phyloP scores from a whole-genome alignment of 2,888 invertebrate genomes.

The Nemotelus pantherinus region DNA sequence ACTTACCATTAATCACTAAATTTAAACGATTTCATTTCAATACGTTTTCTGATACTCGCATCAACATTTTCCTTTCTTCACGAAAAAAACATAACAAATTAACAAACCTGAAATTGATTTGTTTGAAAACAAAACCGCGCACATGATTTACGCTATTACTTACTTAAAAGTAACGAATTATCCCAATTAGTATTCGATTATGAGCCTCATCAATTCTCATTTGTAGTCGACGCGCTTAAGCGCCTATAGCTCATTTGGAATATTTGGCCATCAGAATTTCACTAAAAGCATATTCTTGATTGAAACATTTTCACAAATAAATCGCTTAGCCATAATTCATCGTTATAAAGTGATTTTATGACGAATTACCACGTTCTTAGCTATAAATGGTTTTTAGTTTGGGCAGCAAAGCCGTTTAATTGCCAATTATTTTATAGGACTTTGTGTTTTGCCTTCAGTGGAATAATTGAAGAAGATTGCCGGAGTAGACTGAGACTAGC shows the following conservation, averaged over 20 bases:
- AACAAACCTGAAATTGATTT: too few relatives aligned
- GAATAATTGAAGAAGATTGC: conserved; percentile 20
- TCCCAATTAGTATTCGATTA: not conserved
- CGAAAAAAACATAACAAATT: too few relatives aligned
- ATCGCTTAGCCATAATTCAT: conserved; percentile 33
- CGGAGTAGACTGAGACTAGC: too few relatives aligned
- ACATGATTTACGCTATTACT: too few relatives aligned
- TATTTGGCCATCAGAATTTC: conserved; percentile 1
- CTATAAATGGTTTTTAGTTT: conserved; percentile 25
- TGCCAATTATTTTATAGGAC: conserved; percentile 38
- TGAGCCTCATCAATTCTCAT: conserved; percentile 3
- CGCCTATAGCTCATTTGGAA: not conserved
- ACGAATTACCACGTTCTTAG: conserved; percentile 27
- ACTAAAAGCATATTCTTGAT: conserved; percentile 27
- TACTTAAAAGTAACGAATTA: not conserved
- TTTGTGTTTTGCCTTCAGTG: conserved; percentile 27
- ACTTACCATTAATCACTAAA: too few relatives aligned
- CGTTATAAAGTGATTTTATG: conserved; percentile 34
- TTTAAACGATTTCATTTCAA: too few relatives aligned
- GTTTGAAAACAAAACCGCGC: too few relatives aligned
- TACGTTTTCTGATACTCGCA: too few relatives aligned
- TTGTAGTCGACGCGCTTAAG: not conserved
- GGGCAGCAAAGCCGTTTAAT: conserved; percentile 35
- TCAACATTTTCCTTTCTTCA: too few relatives aligned
- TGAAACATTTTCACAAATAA: conserved; percentile 33